phyloP scores from a whole-genome alignment of 2,888 invertebrate species.

The Frankliniella intonsa region DNA sequence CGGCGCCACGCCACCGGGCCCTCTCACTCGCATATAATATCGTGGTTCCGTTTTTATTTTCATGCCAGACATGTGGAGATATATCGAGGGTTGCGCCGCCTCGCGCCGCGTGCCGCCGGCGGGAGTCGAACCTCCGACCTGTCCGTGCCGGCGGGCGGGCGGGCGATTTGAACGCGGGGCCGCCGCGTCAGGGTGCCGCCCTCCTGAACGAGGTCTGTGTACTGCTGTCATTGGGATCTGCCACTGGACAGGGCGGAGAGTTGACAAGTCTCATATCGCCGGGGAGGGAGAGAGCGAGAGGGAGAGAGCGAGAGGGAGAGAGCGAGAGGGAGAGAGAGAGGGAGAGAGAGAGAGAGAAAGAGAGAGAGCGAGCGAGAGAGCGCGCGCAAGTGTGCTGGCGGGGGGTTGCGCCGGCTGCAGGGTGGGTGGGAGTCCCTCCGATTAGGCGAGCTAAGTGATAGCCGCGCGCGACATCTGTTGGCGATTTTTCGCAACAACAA shows the following conservation, averaged over 20 bases:
- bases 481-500: conserved; percentile 32
- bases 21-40: background rate
- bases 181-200: background rate
- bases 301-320: conserved; percentile 37
- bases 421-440: background rate
- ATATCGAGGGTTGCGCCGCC: background rate
- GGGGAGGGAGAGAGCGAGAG: conserved; percentile 31
- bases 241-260: background rate
- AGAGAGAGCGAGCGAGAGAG: conserved; percentile 29
- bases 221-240: conserved; percentile 40
- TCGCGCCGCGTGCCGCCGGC: background rate
- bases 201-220: too few relatives aligned
- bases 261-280: background rate
- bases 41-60: background rate
- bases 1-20: background rate
- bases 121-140: too few relatives aligned
- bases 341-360: conserved; percentile 32
- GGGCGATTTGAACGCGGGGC: background rate
- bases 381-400: conserved; percentile 26
- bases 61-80: too few relatives aligned
- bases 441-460: conserved; percentile 28
- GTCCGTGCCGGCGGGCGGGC: too few relatives aligned
- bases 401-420: conserved; percentile 5
- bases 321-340: conserved; percentile 35
- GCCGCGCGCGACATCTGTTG: conserved; percentile 34